Evolutionary conservation across 2,113 vertebrate species (phyloP).

Genomic region (Rostratula benghalensis): DNA sequence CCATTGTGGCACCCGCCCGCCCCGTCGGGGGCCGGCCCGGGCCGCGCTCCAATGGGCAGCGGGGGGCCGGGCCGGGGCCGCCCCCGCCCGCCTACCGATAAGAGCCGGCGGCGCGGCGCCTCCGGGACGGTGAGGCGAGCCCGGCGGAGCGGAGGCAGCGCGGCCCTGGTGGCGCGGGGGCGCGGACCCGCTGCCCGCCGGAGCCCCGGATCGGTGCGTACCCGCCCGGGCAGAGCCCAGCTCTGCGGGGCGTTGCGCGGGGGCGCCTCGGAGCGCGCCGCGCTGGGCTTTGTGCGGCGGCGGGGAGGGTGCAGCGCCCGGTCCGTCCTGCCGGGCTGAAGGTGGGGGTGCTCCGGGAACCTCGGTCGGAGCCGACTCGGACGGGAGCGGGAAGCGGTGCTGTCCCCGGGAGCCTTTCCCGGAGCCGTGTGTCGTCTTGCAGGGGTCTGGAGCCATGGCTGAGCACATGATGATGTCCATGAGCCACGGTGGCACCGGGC

Average conservation of each 20-base stretch:
- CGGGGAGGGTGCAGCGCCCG: neutral
- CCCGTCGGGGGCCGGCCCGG: neutral
- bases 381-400: neutral
- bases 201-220: neutral
- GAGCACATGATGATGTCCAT: slow-evolving; percentile 95
- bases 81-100: neutral
- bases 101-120: neutral
- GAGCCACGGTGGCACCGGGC: slow-evolving; percentile 84
- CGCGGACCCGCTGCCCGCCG: neutral
- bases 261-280: neutral
- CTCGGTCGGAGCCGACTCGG: neutral
- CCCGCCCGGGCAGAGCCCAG: neutral
- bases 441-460: slow-evolving; percentile 76
- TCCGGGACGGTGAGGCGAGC: rapidly evolving
- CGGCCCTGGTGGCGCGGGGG: rapidly evolving
- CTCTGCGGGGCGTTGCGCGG: neutral
- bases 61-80: neutral
- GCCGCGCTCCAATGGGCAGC: slow-evolving; percentile 1
- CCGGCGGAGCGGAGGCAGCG: neutral
- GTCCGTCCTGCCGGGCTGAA: neutral
- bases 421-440: neutral
- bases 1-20: neutral
- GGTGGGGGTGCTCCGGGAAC: neutral
- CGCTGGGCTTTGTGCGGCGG: neutral
- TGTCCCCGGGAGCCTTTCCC: neutral